Conservation (phyloP, 2,888 invertebrate species). For the Pycnomerus fuliginosus region DNA sequence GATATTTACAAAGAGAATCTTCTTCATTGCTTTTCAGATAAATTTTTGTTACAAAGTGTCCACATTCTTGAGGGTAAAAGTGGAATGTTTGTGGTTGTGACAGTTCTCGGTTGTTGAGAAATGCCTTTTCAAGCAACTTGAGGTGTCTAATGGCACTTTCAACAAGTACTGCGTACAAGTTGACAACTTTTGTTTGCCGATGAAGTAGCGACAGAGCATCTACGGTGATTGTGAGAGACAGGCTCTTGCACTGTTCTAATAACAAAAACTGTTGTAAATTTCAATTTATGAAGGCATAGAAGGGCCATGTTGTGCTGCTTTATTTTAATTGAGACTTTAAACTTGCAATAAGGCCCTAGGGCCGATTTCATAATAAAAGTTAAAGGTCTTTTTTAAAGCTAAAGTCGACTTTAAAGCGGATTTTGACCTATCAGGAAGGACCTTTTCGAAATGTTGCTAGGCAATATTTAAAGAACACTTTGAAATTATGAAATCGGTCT, state of each 20-base stretch:
- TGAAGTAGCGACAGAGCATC: slow-evolving; percentile 73
- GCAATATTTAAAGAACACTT: no score
- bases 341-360: no score
- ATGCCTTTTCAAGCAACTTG: slow-evolving; percentile 63
- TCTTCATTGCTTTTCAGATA: slow-evolving; percentile 68
- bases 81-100: slow-evolving; percentile 68
- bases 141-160: slow-evolving; percentile 74
- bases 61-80: slow-evolving; percentile 69
- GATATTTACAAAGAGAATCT: slow-evolving; percentile 62
- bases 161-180: slow-evolving; percentile 71
- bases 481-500: no score
- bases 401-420: no score
- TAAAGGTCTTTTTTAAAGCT: no score
- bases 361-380: no score
- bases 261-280: slow-evolving; percentile 19
- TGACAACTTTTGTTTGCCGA: slow-evolving; percentile 61
- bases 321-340: no score
- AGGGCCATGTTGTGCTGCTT: no score
- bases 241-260: slow-evolving; percentile 48
- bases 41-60: slow-evolving; percentile 75
- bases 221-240: slow-evolving; percentile 51
- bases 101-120: slow-evolving; percentile 49
- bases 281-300: slow-evolving; percentile 7
- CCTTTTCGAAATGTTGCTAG: no score
- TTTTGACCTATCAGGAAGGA: no score